phyloP scores from a whole-genome alignment of 2,888 invertebrate genomes.

The Cordilura impudica region DNA sequence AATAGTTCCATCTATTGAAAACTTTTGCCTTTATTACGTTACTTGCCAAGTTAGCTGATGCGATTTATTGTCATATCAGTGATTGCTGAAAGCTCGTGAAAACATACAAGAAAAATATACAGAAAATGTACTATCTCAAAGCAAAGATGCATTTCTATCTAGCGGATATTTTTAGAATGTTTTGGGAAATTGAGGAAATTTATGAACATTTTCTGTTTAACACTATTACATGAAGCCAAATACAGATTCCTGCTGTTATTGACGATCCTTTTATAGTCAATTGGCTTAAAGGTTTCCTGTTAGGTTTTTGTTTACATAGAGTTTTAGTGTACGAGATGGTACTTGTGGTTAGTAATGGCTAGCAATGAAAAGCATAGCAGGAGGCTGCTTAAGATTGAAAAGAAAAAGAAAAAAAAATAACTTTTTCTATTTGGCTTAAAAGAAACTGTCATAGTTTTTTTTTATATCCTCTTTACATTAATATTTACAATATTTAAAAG shows the following conservation, averaged over 20 bases:
- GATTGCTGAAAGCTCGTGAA: slow-evolving; percentile 22
- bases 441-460: background rate
- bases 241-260: slow-evolving; percentile 57
- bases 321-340: background rate
- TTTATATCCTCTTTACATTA: too few relatives aligned
- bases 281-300: slow-evolving; percentile 58
- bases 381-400: background rate
- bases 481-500: too few relatives aligned
- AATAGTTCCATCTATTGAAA: background rate
- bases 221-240: slow-evolving; percentile 20
- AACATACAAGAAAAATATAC: background rate
- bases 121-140: background rate
- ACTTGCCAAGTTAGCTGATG: slow-evolving; percentile 33
- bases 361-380: slow-evolving; percentile 27
- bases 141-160: slow-evolving; percentile 16
- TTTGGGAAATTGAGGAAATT: slow-evolving; percentile 58
- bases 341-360: slow-evolving; percentile 2
- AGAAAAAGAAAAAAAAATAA: background rate
- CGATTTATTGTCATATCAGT: slow-evolving; percentile 45
- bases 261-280: slow-evolving; percentile 58
- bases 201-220: slow-evolving; percentile 38
- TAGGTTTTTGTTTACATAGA: background rate
- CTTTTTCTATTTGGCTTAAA: background rate
- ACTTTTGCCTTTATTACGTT: background rate
- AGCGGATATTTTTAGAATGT: slow-evolving; percentile 52